Percentiles rank a stretch among this genome's conserved stretches.
These are phyloP conservation scores for Cydia splendana DNA, from an alignment of 1,140 invertebrate species.

Conservation along the genomic window DNA sequence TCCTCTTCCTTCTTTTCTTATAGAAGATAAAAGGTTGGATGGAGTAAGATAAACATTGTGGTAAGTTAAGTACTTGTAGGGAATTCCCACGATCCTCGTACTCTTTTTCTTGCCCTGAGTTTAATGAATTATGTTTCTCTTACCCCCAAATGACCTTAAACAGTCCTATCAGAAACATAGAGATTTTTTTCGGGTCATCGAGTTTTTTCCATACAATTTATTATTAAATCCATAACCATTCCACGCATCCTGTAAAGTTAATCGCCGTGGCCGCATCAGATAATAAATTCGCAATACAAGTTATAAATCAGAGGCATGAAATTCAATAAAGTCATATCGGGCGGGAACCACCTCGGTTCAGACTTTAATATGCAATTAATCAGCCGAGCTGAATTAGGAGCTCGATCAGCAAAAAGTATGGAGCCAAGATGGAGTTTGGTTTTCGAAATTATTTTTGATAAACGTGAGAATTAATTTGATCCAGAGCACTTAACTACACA, in stretches of 20 bases:
- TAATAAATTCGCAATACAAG: slow-evolving; percentile 67
- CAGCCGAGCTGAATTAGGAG: slow-evolving; percentile 71
- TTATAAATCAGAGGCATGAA: slow-evolving; percentile 72
- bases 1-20: no score
- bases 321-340: slow-evolving; percentile 78
- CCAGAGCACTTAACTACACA: neutral
- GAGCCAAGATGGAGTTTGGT: slow-evolving; percentile 42
- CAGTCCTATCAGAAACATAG: no score
- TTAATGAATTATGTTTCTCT: no score
- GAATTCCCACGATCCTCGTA: no score
- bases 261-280: slow-evolving; percentile 42
- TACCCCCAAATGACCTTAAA: no score
- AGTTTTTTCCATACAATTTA: neutral
- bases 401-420: slow-evolving; percentile 63
- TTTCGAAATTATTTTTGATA: slow-evolving; percentile 19
- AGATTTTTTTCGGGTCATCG: no score
- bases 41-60: no score
- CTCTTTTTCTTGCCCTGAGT: no score
- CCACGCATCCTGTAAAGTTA: slow-evolving; percentile 34
- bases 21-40: no score
- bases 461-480: neutral
- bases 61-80: no score
- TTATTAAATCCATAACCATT: neutral
- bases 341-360: slow-evolving; percentile 59
- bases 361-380: slow-evolving; percentile 79